Conservation (phyloP, 2,888 invertebrate species). For the Platycheirus rosarum region DNA sequence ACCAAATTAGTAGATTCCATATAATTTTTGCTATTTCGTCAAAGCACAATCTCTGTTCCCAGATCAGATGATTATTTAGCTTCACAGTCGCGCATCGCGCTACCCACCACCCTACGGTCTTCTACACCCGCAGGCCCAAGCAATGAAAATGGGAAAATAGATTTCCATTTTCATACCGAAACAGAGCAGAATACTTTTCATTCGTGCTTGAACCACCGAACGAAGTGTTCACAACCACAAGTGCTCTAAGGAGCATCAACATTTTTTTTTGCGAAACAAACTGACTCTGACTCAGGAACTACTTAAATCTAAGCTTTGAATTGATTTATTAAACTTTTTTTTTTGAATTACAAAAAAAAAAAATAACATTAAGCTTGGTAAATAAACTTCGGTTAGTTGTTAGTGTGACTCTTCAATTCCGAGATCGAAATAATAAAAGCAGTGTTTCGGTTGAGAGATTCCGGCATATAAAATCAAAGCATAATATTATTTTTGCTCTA, state of each 20-base stretch:
- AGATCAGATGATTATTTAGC: constrained; percentile 48
- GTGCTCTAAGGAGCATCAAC: no score
- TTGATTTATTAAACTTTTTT: background rate
- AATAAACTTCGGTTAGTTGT: constrained; percentile 4
- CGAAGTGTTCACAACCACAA: constrained; percentile 62
- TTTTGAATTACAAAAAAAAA: background rate
- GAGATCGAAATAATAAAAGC: constrained; percentile 31
- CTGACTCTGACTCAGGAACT: background rate
- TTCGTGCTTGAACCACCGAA: constrained; percentile 67
- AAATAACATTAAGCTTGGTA: background rate
- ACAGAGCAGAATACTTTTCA: constrained; percentile 65
- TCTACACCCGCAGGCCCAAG: constrained; percentile 28
- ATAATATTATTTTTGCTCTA: constrained; percentile 6
- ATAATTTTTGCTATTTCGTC: constrained; percentile 57
- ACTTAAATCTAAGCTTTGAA: background rate
- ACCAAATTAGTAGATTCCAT: constrained; percentile 4
- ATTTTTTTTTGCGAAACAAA: background rate
- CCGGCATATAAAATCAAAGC: constrained; percentile 30
- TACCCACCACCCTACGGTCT: constrained; percentile 38
- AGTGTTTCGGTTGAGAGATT: constrained; percentile 65
- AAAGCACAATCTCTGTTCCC: constrained; percentile 58
- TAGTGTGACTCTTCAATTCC: constrained; percentile 19
- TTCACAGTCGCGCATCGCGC: constrained; percentile 45
- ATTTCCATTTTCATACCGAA: constrained; percentile 67
- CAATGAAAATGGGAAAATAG: constrained; percentile 69